phyloP scores from a whole-genome alignment of 2,888 invertebrate species.

The Hedya salicella region DNA sequence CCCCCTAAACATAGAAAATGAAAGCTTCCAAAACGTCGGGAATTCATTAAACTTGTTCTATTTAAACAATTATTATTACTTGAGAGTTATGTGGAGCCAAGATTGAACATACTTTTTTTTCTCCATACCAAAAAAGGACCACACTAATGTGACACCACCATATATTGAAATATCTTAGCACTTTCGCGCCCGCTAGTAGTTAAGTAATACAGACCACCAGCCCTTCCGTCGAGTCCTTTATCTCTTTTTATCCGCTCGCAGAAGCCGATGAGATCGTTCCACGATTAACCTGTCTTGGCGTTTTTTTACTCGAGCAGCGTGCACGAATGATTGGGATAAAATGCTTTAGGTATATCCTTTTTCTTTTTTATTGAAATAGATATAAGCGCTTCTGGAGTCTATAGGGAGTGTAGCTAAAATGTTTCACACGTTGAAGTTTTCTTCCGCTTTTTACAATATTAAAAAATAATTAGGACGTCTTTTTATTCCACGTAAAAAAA shows the following conservation, averaged over 20 bases:
- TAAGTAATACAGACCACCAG: slow-evolving; percentile 43
- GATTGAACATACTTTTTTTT: too few species aligned
- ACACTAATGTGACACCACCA: too few species aligned
- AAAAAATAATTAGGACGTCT: too few species aligned
- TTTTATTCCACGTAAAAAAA: too few species aligned
- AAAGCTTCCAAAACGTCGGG: too few species aligned
- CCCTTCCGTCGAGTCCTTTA: slow-evolving; percentile 34
- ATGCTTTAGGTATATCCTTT: slow-evolving; percentile 5
- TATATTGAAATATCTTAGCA: not conserved
- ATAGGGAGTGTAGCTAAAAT: not conserved
- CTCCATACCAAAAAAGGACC: too few species aligned
- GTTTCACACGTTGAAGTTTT: not conserved
- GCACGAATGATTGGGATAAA: slow-evolving; percentile 29
- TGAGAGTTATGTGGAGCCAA: too few species aligned
- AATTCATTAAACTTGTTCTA: too few species aligned
- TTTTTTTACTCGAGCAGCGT: slow-evolving; percentile 36
- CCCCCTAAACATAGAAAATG: too few species aligned
- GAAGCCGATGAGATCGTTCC: slow-evolving; percentile 44
- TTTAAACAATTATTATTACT: too few species aligned
- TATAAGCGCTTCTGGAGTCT: not conserved
- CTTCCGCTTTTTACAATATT: too few species aligned
- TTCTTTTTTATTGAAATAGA: slow-evolving; percentile 20
- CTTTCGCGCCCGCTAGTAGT: slow-evolving; percentile 28
- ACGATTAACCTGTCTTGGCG: slow-evolving; percentile 46
- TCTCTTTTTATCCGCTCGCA: slow-evolving; percentile 42